Conservation (phyloP, 2,797 vertebrate genomes). For the Pelobates cultripes region DNA sequence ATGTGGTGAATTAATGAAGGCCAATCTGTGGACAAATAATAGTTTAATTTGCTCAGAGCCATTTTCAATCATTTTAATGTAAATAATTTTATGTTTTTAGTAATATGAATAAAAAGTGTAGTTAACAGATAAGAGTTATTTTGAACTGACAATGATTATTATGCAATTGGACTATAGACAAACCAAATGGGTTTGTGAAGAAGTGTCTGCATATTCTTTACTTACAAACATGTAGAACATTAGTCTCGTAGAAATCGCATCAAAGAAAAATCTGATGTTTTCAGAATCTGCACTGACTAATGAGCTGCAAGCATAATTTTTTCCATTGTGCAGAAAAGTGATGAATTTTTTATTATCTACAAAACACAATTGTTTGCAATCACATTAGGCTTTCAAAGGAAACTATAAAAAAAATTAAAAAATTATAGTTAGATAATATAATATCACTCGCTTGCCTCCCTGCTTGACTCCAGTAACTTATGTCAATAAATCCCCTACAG, state of each 20-base stretch:
- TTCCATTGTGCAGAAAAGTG: slow-evolving; percentile 62
- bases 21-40: too few species aligned
- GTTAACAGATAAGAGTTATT: not conserved
- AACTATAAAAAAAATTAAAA: slow-evolving; percentile 57
- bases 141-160: not conserved
- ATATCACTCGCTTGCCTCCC: slow-evolving; percentile 70
- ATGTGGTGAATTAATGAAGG: too few species aligned
- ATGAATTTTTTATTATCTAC: slow-evolving; percentile 72
- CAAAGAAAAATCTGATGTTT: slow-evolving; percentile 64
- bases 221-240: slow-evolving; percentile 2
- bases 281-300: slow-evolving; percentile 59
- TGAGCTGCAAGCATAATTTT: slow-evolving; percentile 58
- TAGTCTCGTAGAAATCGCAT: slow-evolving; percentile 61
- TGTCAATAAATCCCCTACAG: slow-evolving; percentile 75
- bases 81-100: too few species aligned
- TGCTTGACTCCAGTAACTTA: slow-evolving; percentile 76
- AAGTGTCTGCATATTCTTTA: slow-evolving; percentile 1
- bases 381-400: slow-evolving; percentile 72
- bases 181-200: not conserved
- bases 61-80: too few species aligned
- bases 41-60: too few species aligned
- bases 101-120: not conserved
- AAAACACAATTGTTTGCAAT: slow-evolving; percentile 73
- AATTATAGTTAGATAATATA: slow-evolving; percentile 67
- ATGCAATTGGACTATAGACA: not conserved